Evolutionary conservation across 2,888 invertebrate species (phyloP).

Genomic region (Xestia c-nigrum): DNA sequence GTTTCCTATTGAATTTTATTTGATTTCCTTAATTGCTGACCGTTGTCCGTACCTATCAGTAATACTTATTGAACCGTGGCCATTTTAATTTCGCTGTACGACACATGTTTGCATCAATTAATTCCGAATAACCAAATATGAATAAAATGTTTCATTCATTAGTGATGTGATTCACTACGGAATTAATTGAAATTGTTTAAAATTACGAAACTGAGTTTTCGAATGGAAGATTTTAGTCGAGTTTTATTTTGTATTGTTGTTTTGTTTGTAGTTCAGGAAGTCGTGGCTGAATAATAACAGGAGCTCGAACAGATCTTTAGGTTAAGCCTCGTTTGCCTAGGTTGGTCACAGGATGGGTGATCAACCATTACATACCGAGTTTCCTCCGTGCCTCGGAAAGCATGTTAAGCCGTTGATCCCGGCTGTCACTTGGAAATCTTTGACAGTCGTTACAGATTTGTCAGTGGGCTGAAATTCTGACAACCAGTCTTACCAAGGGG

Average conservation of each 20-base stretch:
- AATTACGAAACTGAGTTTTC: slow-evolving; percentile 4
- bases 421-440: too few species aligned
- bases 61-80: slow-evolving; percentile 69
- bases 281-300: background rate
- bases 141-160: slow-evolving; percentile 56
- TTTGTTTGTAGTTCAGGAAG: background rate
- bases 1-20: slow-evolving; percentile 87
- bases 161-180: slow-evolving; percentile 35
- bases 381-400: too few species aligned
- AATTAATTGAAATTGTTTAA: slow-evolving; percentile 19
- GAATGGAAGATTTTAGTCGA: slow-evolving; percentile 5
- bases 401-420: too few species aligned
- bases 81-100: slow-evolving; percentile 65
- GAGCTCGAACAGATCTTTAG: too few species aligned
- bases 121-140: slow-evolving; percentile 54
- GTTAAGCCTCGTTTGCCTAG: background rate
- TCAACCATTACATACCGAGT: background rate
- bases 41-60: slow-evolving; percentile 72
- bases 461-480: too few species aligned
- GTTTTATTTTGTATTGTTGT: background rate
- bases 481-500: too few species aligned
- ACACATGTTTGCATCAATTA: slow-evolving; percentile 63
- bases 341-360: too few species aligned
- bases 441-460: too few species aligned
- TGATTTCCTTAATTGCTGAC: slow-evolving; percentile 83